Conservation (phyloP, 2,888 invertebrate genomes). For the Oasisia sp. region DNA sequence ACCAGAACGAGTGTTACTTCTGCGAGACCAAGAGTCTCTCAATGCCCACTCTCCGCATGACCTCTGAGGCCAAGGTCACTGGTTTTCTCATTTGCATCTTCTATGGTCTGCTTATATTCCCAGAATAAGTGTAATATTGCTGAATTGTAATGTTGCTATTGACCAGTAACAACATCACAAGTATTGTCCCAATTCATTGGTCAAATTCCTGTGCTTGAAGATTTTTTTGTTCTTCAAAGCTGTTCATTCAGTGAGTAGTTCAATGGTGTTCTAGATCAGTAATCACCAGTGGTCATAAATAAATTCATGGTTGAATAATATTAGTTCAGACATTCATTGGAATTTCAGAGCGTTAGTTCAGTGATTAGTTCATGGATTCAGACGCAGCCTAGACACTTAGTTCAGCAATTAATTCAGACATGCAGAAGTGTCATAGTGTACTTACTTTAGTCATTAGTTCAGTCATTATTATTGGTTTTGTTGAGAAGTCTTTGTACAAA, state of each 20-base stretch:
- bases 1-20: constrained; percentile 79
- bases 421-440: too few relatives aligned
- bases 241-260: not conserved
- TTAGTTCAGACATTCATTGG: not conserved
- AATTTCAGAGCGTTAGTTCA: not conserved
- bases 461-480: not conserved
- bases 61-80: constrained; percentile 79
- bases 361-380: not conserved
- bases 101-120: not conserved
- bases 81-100: not conserved
- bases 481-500: not conserved
- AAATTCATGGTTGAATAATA: not conserved
- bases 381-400: not conserved
- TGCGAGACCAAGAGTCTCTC: constrained; percentile 93
- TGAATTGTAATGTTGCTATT: too few relatives aligned
- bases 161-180: too few relatives aligned
- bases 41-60: constrained; percentile 87
- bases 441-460: not conserved
- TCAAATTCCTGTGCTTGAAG: too few relatives aligned
- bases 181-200: too few relatives aligned
- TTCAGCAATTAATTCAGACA: not conserved
- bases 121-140: not conserved
- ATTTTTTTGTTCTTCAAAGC: not conserved
- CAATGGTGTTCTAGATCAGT: not conserved
- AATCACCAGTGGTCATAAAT: not conserved